Evolutionary conservation across 2,113 vertebrate genomes (phyloP).

Genomic region (Hiodon tergisus): DNA sequence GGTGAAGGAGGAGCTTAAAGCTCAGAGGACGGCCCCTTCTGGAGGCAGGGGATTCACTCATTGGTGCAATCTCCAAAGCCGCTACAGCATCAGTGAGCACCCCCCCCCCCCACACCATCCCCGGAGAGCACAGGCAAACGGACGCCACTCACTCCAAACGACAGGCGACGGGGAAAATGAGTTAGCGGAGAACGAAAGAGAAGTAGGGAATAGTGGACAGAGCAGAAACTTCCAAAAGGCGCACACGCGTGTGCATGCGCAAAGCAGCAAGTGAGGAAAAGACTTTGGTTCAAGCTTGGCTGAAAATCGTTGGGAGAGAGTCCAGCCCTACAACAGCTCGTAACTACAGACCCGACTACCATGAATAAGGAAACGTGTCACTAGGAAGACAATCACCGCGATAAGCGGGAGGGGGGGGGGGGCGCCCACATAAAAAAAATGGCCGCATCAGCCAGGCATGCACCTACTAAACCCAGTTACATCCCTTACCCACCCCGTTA

Average conservation of each 20-base stretch:
- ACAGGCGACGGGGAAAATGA: too few species aligned
- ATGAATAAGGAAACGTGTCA: conserved; percentile 41
- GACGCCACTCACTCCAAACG: too few species aligned
- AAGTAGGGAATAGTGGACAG: conserved; percentile 63
- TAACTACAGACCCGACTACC: conserved; percentile 68
- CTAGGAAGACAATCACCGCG: conserved; percentile 31
- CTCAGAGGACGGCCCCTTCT: too few species aligned
- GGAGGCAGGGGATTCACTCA: too few species aligned
- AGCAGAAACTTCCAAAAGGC: conserved; percentile 47
- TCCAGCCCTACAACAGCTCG: conserved; percentile 58
- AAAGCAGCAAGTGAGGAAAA: conserved; percentile 93
- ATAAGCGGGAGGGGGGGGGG: background rate
- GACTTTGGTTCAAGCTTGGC: conserved; percentile 99
- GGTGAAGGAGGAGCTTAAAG: too few species aligned
- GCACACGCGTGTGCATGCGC: background rate
- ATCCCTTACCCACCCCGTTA: conserved; percentile 1
- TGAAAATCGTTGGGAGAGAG: conserved; percentile 65
- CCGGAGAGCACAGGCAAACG: background rate
- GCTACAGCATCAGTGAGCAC: background rate
- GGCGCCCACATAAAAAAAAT: conserved; percentile 5
- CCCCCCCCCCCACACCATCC: too few species aligned
- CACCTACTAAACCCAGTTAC: conserved; percentile 5
- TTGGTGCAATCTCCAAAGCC: too few species aligned
- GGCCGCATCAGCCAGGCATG: background rate
- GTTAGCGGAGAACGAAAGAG: too few species aligned